These are phyloP conservation scores for Drosophila atripex DNA, from an alignment of 2,888 invertebrate genomes.

Conservation along the genomic window DNA sequence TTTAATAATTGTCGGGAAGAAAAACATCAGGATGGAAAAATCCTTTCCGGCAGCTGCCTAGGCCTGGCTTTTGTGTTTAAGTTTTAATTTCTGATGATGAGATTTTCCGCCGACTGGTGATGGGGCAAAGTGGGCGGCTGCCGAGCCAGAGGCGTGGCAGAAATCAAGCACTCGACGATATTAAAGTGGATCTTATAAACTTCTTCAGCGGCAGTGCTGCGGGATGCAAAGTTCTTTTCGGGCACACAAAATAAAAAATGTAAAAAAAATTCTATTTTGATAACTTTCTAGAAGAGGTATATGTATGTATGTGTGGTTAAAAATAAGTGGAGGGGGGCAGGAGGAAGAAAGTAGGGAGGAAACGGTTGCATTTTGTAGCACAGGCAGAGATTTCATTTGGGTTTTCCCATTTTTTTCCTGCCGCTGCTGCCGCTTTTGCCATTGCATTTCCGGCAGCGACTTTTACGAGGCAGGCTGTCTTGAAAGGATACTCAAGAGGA, in stretches of 20 bases:
- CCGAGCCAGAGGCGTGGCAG: conserved; percentile 17
- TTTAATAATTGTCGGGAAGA: conserved; percentile 11
- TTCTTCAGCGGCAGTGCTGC: conserved; percentile 49
- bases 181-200: conserved; percentile 76
- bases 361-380: conserved; percentile 67
- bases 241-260: conserved; percentile 26
- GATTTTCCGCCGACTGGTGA: conserved; percentile 56
- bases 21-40: conserved; percentile 1
- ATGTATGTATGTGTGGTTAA: conserved; percentile 1
- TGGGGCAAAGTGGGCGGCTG: not conserved
- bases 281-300: conserved; percentile 57
- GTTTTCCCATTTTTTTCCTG: not conserved
- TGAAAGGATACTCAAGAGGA: conserved; percentile 33
- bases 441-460: conserved; percentile 76
- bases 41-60: conserved; percentile 12
- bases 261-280: conserved; percentile 78
- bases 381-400: conserved; percentile 62
- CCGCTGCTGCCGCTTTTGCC: conserved; percentile 22
- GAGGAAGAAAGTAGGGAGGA: conserved; percentile 26
- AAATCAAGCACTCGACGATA: conserved; percentile 78
- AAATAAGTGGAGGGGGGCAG: not conserved
- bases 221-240: conserved; percentile 64
- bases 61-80: conserved; percentile 60
- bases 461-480: conserved; percentile 65
- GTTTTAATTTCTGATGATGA: conserved; percentile 75